These are phyloP conservation scores for Chlorops oryzae DNA, from an alignment of 1,140 invertebrate genomes.

Conservation along the genomic window DNA sequence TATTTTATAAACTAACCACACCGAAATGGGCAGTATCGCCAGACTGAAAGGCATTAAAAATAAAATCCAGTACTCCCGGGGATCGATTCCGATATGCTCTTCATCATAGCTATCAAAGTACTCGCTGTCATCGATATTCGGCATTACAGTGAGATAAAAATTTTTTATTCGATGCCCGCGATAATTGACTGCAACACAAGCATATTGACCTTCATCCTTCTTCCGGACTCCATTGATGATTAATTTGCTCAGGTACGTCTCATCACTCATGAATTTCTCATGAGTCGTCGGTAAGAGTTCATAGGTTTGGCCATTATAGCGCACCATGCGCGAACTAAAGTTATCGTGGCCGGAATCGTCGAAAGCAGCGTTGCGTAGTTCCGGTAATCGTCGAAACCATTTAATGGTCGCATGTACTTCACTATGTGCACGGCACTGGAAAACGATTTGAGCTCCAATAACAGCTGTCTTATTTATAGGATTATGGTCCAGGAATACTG, in stretches of 20 bases:
- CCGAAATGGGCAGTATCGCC: conserved; percentile 30
- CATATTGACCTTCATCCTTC: conserved; percentile 35
- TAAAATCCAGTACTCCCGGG: conserved; percentile 29
- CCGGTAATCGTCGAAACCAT: conserved; percentile 30
- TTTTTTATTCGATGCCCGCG: conserved; percentile 37
- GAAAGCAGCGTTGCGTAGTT: not conserved
- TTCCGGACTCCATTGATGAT: conserved; percentile 32
- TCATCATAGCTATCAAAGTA: conserved; percentile 38
- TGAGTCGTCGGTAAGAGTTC: conserved; percentile 27
- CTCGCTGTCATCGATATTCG: conserved; percentile 15
- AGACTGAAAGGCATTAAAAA: conserved; percentile 41
- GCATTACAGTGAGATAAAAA: conserved; percentile 30
- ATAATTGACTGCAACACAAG: conserved; percentile 40
- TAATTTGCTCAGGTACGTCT: conserved; percentile 42
- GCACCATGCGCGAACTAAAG: conserved; percentile 33
- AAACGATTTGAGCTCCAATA: conserved; percentile 28
- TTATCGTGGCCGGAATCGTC: conserved; percentile 15
- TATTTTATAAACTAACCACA: too few relatives aligned
- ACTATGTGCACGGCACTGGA: conserved; percentile 42
- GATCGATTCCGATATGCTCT: conserved; percentile 20
- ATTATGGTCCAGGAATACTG: conserved; percentile 38
- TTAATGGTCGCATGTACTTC: conserved; percentile 39
- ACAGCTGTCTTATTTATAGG: conserved; percentile 30
- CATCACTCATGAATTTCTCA: conserved; percentile 30
- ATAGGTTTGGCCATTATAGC: conserved; percentile 37